Conservation (phyloP, 2,797 vertebrate species). For the Discoglossus pictus region DNA sequence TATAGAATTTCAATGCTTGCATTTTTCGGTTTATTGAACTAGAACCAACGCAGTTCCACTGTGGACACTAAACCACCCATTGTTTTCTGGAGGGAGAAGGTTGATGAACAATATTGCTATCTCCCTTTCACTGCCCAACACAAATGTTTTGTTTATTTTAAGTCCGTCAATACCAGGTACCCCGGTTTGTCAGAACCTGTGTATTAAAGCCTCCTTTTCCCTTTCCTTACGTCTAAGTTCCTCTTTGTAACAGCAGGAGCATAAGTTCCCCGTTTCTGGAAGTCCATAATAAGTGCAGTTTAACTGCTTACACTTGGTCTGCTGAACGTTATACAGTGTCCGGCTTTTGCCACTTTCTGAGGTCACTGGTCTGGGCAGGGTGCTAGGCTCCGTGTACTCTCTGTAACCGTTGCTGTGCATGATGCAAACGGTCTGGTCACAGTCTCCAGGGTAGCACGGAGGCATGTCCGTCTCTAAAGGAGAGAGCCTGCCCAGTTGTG, state of each 20-base stretch:
- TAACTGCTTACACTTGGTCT: constrained; percentile 88
- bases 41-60: not conserved
- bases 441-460: constrained; percentile 62
- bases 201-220: constrained; percentile 77
- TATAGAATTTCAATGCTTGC: not conserved
- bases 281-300: constrained; percentile 93
- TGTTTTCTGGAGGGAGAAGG: constrained; percentile 15
- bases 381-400: constrained; percentile 68
- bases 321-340: constrained; percentile 63
- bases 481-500: constrained; percentile 50
- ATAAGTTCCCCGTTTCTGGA: constrained; percentile 93
- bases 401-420: constrained; percentile 71
- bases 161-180: rapidly evolving
- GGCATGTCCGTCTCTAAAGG: constrained; percentile 65
- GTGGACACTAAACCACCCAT: not conserved
- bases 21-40: not conserved
- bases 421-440: constrained; percentile 54
- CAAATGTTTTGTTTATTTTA: not conserved
- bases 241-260: constrained; percentile 92
- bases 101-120: constrained; percentile 55
- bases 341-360: constrained; percentile 68
- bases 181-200: constrained; percentile 80
- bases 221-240: constrained; percentile 83
- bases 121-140: constrained; percentile 46
- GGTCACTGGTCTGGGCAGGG: constrained; percentile 52